Percentiles rank a stretch among this genome's conserved stretches.
Conservation (phyloP, 2,113 vertebrate species). For the Mirza zaza region DNA sequence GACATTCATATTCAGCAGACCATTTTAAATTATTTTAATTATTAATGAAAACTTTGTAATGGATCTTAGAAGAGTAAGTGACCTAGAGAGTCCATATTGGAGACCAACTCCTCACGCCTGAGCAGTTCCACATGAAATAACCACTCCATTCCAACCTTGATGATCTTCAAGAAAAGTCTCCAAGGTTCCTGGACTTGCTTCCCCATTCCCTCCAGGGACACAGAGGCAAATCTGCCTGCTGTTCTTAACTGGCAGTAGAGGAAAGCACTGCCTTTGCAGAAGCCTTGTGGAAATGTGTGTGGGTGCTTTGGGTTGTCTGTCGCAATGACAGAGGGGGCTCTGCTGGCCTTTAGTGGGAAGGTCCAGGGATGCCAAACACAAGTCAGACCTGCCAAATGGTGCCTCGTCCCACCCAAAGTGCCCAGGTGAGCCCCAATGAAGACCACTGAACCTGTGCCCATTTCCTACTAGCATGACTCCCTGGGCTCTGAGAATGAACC, state of each 20-base stretch:
- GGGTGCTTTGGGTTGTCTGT: not conserved
- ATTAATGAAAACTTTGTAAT: not conserved
- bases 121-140: not conserved
- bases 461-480: not conserved
- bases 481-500: not conserved
- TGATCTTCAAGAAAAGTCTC: not conserved
- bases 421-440: accelerated
- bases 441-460: not conserved
- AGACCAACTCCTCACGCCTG: not conserved
- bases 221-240: not conserved
- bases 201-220: not conserved
- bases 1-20: not conserved
- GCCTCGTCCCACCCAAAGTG: too few relatives aligned
- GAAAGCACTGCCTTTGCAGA: not conserved
- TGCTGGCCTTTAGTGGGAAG: not conserved
- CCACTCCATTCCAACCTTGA: not conserved
- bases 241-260: not conserved
- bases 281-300: not conserved
- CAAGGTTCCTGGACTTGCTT: not conserved
- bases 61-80: not conserved
- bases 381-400: not conserved
- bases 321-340: not conserved
- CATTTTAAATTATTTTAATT: not conserved
- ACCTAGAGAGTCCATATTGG: not conserved
- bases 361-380: not conserved